These are phyloP conservation scores for Phacellophora camtschatica DNA, from an alignment of 30 jellyfish, hydroid and myxozoan genomes.

Conservation along the genomic window DNA sequence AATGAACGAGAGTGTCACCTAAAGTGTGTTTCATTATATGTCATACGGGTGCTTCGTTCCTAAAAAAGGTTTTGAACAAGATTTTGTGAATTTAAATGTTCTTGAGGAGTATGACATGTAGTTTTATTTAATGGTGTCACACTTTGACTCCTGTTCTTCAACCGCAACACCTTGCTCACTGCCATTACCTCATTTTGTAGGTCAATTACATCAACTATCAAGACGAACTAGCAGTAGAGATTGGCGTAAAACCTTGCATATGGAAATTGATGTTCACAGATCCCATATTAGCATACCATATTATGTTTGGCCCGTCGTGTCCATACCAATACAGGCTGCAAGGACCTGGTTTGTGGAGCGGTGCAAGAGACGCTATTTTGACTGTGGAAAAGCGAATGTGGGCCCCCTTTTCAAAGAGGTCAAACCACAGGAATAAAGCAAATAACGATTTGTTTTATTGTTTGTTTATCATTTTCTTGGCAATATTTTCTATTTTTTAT, in stretches of 20 bases:
- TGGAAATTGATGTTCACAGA: conserved; percentile 57
- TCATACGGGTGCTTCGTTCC: too few species aligned
- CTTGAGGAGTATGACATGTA: too few species aligned
- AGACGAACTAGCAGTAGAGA: conserved; percentile 80
- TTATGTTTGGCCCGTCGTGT: conserved; percentile 49
- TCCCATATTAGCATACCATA: conserved; percentile 74
- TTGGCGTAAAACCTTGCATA: conserved; percentile 73
- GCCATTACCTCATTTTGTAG: too few species aligned
- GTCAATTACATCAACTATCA: conserved; percentile 54
- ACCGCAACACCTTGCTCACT: too few species aligned
- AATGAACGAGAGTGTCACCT: too few species aligned
- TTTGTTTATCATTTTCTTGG: background rate
- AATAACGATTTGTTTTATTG: too few species aligned
- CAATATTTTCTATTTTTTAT: background rate
- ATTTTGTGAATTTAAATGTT: too few species aligned
- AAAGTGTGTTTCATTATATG: too few species aligned
- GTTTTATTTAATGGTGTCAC: too few species aligned
- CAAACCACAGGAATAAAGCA: too few species aligned
- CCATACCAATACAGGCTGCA: conserved; percentile 81
- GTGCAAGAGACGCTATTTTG: conserved; percentile 88
- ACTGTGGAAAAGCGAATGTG: conserved; percentile 35
- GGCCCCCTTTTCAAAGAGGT: background rate
- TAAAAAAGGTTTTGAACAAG: too few species aligned
- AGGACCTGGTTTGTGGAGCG: conserved; percentile 89
- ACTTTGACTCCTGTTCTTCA: too few species aligned